Percentiles rank a stretch among this genome's conserved stretches.
phyloP scores from a whole-genome alignment of 2,797 vertebrate species.

The Poecilia gillii region DNA sequence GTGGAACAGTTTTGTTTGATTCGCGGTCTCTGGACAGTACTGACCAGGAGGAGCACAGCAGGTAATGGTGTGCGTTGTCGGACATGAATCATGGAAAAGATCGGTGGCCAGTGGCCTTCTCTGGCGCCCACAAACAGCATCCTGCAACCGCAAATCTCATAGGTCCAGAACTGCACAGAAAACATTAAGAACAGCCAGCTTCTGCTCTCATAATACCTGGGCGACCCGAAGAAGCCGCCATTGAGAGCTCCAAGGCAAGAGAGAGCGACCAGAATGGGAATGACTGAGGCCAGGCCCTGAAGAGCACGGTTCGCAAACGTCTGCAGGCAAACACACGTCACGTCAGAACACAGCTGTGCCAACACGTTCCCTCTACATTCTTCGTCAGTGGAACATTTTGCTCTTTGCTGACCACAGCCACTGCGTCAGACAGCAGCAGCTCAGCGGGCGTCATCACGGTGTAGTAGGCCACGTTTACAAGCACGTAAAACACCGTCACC shows the following conservation, averaged over 20 bases:
- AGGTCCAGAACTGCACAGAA: neutral
- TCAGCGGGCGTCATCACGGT: slow-evolving; percentile 90
- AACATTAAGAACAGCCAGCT: too few relatives aligned
- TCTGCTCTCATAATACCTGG: slow-evolving; percentile 80
- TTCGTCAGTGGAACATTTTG: neutral
- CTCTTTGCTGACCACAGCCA: slow-evolving; percentile 90
- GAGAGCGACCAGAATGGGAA: slow-evolving; percentile 91
- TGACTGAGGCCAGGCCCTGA: slow-evolving; percentile 84
- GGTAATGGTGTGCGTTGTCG: slow-evolving; percentile 93
- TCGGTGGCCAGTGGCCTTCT: slow-evolving; percentile 93
- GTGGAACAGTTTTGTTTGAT: neutral
- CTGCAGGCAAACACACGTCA: slow-evolving; percentile 68
- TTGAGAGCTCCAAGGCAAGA: slow-evolving; percentile 96
- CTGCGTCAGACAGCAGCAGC: slow-evolving; percentile 89
- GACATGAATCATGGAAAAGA: slow-evolving; percentile 99
- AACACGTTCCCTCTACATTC: neutral
- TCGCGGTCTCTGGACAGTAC: neutral
- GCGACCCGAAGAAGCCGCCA: slow-evolving; percentile 88
- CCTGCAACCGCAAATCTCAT: slow-evolving; percentile 71
- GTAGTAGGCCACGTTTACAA: slow-evolving; percentile 95
- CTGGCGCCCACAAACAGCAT: slow-evolving; percentile 96
- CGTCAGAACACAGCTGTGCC: neutral
- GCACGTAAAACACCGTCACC: slow-evolving; percentile 90
- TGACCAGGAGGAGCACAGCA: slow-evolving; percentile 92
- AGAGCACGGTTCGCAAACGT: slow-evolving; percentile 90